phyloP scores from a whole-genome alignment of 1,140 invertebrate species.

The Venturia canescens region DNA sequence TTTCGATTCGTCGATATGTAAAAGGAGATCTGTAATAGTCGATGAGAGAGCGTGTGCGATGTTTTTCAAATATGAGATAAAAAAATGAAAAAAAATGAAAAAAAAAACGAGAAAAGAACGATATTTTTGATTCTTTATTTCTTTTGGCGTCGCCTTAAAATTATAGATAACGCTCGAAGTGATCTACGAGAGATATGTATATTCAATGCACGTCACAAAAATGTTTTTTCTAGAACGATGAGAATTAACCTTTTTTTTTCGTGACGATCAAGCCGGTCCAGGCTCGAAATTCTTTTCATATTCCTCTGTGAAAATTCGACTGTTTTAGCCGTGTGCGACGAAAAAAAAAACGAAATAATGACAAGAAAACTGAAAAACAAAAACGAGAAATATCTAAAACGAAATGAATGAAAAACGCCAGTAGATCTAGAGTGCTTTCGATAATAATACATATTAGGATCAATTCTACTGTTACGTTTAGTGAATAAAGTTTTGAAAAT shows the following conservation, averaged over 20 bases:
- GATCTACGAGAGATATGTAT: neutral
- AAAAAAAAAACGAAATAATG: no score
- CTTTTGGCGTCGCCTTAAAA: neutral
- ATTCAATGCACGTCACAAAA: no score
- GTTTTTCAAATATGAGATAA: neutral
- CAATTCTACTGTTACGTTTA: slow-evolving; percentile 41
- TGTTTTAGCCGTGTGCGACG: no score
- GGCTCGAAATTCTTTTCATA: no score
- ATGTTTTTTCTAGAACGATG: no score
- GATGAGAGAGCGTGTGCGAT: neutral
- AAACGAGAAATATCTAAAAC: no score
- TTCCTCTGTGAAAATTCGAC: no score
- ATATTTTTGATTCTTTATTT: neutral
- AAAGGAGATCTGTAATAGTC: slow-evolving; percentile 8
- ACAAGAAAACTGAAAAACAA: no score
- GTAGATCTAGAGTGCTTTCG: slow-evolving; percentile 39
- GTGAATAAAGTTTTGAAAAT: slow-evolving; percentile 37
- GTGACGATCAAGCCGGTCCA: no score
- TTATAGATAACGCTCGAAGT: neutral
- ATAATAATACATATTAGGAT: slow-evolving; percentile 41
- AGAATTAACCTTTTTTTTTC: no score
- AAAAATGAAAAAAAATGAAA: neutral
- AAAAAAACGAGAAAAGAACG: neutral
- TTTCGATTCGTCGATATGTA: neutral
- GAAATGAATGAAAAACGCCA: neutral